Evolutionary conservation across 2,888 invertebrate genomes (phyloP).

Genomic region (Epicampocera succincta): DNA sequence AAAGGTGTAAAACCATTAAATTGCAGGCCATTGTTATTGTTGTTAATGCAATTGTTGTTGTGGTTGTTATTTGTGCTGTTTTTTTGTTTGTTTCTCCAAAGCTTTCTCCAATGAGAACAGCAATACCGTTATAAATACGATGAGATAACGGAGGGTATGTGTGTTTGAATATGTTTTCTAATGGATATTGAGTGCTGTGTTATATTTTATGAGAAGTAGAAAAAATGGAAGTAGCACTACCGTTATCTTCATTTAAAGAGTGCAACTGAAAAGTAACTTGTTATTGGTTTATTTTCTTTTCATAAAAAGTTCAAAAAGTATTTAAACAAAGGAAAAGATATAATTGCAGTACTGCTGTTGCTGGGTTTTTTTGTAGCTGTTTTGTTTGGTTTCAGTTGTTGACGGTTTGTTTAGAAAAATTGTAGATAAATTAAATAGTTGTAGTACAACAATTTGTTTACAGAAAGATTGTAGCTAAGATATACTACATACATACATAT

Average conservation of each 20-base stretch:
- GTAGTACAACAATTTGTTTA: neutral
- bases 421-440: conserved; percentile 9
- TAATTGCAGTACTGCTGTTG: conserved; percentile 27
- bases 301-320: conserved; percentile 33
- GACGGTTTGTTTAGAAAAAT: conserved; percentile 17
- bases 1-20: conserved; percentile 63
- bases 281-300: neutral
- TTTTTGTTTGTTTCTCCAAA: conserved; percentile 5
- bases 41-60: conserved; percentile 14
- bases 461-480: no score
- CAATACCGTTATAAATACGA: conserved; percentile 3
- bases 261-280: conserved; percentile 19
- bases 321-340: conserved; percentile 47
- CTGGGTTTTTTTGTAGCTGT: neutral
- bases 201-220: neutral
- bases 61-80: conserved; percentile 1
- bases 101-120: conserved; percentile 28
- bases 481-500: no score
- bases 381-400: conserved; percentile 27
- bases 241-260: conserved; percentile 28
- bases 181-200: neutral
- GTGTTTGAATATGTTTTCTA: neutral
- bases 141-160: conserved; percentile 13
- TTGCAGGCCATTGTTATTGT: conserved; percentile 43
- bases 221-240: conserved; percentile 3